A percentile compares a stretch with the other conserved stretches of the same genome.
Conservation (phyloP, 2,888 invertebrate genomes). For the Eulithis prunata region DNA sequence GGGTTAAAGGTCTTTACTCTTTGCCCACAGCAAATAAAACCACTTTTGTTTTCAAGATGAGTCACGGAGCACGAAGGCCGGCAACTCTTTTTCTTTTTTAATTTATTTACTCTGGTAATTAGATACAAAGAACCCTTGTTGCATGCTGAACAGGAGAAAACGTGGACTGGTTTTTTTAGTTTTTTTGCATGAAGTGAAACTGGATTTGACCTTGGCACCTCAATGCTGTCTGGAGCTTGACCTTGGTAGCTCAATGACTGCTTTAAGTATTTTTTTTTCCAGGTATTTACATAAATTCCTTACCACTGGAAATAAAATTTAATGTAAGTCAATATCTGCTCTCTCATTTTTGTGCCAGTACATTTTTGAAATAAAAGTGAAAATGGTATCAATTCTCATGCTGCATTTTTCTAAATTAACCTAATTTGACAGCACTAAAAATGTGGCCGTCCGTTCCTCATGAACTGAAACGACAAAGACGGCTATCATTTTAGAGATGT, state of each 20-base stretch:
- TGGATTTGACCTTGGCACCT: slow-evolving; percentile 13
- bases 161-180: slow-evolving; percentile 36
- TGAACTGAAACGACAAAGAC: too few species aligned
- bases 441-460: too few species aligned
- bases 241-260: slow-evolving; percentile 5
- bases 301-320: too few species aligned
- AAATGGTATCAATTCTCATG: too few species aligned
- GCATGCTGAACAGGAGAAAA: slow-evolving; percentile 43
- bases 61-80: slow-evolving; percentile 37
- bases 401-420: too few species aligned
- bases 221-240: neutral
- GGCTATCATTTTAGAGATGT: too few species aligned
- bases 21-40: slow-evolving; percentile 20
- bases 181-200: slow-evolving; percentile 10
- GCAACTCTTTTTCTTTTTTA: slow-evolving; percentile 36
- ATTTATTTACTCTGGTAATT: slow-evolving; percentile 53
- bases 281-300: too few species aligned
- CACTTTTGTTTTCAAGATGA: slow-evolving; percentile 36
- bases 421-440: too few species aligned
- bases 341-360: too few species aligned
- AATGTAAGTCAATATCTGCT: too few species aligned
- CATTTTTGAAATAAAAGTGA: too few species aligned
- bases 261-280: neutral
- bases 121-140: slow-evolving; percentile 60
- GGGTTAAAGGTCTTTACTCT: slow-evolving; percentile 10